Conservation (phyloP, 53 echinoderm and acorn worm species). For the Temnopleurus reevesii region DNA sequence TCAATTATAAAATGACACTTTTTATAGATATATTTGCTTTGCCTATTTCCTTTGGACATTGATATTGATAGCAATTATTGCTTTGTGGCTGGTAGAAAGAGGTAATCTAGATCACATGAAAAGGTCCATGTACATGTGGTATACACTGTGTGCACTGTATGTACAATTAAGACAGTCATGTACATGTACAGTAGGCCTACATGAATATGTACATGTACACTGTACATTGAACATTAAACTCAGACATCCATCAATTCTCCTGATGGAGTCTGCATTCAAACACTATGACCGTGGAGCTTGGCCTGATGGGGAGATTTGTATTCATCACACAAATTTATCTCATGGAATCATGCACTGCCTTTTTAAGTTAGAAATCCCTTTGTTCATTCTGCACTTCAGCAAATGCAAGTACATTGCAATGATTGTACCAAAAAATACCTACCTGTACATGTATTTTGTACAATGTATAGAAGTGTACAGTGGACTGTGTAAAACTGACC, state of each 20-base stretch:
- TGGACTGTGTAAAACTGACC: too few species aligned
- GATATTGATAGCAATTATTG: too few species aligned
- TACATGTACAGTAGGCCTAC: too few species aligned
- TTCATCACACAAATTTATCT: slow-evolving; percentile 17
- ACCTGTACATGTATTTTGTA: background rate
- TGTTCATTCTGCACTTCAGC: background rate
- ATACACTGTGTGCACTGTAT: too few species aligned
- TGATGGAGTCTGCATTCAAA: background rate
- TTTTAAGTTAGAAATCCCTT: background rate
- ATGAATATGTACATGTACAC: background rate
- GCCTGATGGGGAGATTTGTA: slow-evolving; percentile 12
- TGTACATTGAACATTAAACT: background rate
- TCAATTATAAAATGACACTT: too few species aligned
- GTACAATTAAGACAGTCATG: too few species aligned
- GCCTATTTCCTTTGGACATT: too few species aligned
- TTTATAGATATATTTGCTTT: too few species aligned
- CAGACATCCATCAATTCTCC: background rate
- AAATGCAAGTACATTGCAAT: background rate
- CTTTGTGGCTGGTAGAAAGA: too few species aligned
- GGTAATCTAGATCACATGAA: too few species aligned
- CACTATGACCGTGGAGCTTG: background rate
- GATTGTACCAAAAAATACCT: background rate
- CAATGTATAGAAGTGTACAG: too few species aligned
- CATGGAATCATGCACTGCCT: background rate
- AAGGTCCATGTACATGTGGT: too few species aligned